These are phyloP conservation scores for Lepidocolaptes lacrymiger DNA, from an alignment of 2,797 vertebrate genomes.

Conservation along the genomic window DNA sequence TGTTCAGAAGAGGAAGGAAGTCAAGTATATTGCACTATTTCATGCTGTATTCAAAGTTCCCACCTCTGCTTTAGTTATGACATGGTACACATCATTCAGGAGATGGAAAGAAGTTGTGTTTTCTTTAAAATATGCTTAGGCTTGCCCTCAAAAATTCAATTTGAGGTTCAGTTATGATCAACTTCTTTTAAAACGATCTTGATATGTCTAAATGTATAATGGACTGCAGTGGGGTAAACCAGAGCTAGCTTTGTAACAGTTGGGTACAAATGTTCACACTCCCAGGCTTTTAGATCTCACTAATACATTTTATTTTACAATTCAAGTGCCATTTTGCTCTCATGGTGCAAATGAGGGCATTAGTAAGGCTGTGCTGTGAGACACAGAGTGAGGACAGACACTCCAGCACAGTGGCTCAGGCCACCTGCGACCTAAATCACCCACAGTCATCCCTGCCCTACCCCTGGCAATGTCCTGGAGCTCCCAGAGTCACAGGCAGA, in stretches of 20 bases:
- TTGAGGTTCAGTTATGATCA: not conserved
- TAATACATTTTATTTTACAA: not conserved
- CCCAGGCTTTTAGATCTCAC: not conserved
- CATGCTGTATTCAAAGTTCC: not conserved
- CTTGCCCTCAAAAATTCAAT: not conserved
- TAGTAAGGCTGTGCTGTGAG: not conserved
- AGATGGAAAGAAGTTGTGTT: not conserved
- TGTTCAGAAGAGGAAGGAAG: not conserved
- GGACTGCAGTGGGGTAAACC: fast-evolving
- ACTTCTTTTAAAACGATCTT: not conserved
- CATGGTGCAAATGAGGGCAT: not conserved
- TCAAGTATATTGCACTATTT: not conserved
- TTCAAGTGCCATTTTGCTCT: not conserved
- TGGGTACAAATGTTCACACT: not conserved
- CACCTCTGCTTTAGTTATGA: not conserved
- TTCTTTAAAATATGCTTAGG: not conserved
- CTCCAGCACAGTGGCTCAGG: fast-evolving
- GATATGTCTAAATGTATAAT: fast-evolving
- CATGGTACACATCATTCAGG: not conserved
- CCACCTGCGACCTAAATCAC: fast-evolving
- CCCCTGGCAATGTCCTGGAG: not conserved
- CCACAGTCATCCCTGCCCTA: fast-evolving
- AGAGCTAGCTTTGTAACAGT: not conserved
- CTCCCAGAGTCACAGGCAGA: not conserved
- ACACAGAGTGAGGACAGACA: fast-evolving